Conservation (phyloP, 1,140 invertebrate species). For the Ceratina calcarata region DNA sequence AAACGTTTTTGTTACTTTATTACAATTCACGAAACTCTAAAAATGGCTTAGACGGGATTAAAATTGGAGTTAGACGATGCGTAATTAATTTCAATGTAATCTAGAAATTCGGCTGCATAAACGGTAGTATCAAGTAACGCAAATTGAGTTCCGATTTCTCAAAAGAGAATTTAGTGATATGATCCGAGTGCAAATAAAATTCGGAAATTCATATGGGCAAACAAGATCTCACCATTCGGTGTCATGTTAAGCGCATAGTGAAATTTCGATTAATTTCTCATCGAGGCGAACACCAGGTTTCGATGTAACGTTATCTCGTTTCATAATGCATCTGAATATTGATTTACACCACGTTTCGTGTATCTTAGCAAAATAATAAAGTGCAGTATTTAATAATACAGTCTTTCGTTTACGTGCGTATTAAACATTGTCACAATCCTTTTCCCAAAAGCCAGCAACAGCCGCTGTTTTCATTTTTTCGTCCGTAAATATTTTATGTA, state of each 20-base stretch:
- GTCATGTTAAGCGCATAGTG: constrained; percentile 4
- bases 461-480: neutral
- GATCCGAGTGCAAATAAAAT: neutral
- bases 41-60: too few species aligned
- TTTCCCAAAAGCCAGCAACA: too few species aligned
- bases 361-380: neutral
- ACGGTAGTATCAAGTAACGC: neutral
- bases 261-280: constrained; percentile 16
- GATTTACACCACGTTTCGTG: neutral
- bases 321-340: neutral
- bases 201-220: constrained; percentile 6
- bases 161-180: neutral
- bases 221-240: neutral
- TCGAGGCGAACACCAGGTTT: neutral
- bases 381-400: neutral
- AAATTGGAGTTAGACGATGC: too few species aligned
- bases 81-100: too few species aligned
- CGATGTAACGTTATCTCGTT: neutral
- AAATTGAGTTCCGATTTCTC: neutral
- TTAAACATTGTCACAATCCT: neutral
- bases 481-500: neutral
- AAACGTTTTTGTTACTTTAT: too few species aligned
- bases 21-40: too few species aligned
- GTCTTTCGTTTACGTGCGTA: neutral
- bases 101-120: neutral